Conservation (phyloP, 2,797 vertebrate species). For the Urosaurus nigricauda region DNA sequence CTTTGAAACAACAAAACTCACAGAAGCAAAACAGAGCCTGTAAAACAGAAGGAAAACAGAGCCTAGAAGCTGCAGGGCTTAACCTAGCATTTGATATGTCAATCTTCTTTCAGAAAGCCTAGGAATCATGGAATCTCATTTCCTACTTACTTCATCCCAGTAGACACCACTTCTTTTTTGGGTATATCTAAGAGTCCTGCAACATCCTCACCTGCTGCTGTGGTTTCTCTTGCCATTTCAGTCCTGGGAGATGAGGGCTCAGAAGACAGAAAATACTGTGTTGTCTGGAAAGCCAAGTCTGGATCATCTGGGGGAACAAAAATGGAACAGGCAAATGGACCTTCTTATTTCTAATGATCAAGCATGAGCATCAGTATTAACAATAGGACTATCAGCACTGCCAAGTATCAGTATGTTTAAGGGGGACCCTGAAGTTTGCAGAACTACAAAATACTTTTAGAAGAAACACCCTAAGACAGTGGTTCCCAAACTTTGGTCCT, state of each 20-base stretch:
- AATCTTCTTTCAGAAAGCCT: neutral
- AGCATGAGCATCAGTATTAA: too few relatives aligned
- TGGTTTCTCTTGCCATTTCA: neutral
- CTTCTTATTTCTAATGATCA: neutral
- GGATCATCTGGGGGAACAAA: constrained; percentile 55
- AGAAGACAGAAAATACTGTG: constrained; percentile 66
- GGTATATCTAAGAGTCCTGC: neutral
- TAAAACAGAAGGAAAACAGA: neutral
- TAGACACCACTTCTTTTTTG: neutral
- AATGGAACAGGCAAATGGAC: neutral
- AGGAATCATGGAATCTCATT: neutral
- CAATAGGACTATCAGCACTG: neutral
- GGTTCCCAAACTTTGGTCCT: too few relatives aligned
- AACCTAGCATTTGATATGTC: constrained; percentile 8
- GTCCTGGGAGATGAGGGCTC: too few relatives aligned
- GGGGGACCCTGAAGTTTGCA: neutral
- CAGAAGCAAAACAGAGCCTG: neutral
- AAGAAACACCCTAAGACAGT: neutral
- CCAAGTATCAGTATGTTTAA: neutral
- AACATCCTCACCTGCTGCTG: neutral
- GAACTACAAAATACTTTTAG: neutral
- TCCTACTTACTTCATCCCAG: neutral
- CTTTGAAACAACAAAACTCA: neutral
- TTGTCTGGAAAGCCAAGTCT: constrained; percentile 64
- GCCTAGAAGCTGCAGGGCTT: neutral